Evolutionary conservation across 1,140 invertebrate genomes (phyloP), one percentile per base, ranked within the genome.

Genomic region (Penaeus japonicus): DNA sequence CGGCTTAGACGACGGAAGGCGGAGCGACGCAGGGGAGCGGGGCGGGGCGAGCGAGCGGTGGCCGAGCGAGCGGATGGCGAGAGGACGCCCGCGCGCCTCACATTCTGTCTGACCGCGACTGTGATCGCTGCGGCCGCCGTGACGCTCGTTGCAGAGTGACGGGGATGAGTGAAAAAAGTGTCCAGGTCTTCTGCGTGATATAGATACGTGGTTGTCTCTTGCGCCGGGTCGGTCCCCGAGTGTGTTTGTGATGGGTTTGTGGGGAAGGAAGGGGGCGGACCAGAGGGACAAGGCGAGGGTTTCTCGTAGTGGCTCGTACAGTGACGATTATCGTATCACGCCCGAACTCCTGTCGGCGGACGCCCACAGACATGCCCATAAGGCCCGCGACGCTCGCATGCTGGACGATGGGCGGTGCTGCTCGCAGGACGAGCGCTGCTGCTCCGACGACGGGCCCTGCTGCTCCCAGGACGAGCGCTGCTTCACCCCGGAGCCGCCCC

Each of bases 281-380:
- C 57, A 35, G 32, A 57, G 85, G 22, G 85, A 87, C 39, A 87
- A 87, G 35, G 39, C 30, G 59, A 2, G 85, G 0, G 59, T 55
- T 12, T 81, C 78, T 32, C 85, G 78, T 24, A 86, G 85, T 55
- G 53, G 85, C 39, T 87, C 85, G n/a, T 87, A 87, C 59, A 87
- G 85, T 65, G 85, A 87, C 47, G 85, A 87, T 75, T 87, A 87
- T 59, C 85, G 85, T 27, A 81, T 87, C 22, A 87, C 85, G 22
- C 85, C 85, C 59, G 85, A 87, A n/a, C 78, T 87, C 24, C 39
- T 18, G 53, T 22, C 18, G 57, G 2, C n/a, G 10, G 78, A 87
- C 59, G 59, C 57, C 24, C 59, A 87, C 27, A 80, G 39, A 7
- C 55, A 79, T 30, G 82, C 35, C 59, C 82, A 73, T 39, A 65